Conservation (phyloP, 2,797 vertebrate species). For the Megalops cyprinoides region DNA sequence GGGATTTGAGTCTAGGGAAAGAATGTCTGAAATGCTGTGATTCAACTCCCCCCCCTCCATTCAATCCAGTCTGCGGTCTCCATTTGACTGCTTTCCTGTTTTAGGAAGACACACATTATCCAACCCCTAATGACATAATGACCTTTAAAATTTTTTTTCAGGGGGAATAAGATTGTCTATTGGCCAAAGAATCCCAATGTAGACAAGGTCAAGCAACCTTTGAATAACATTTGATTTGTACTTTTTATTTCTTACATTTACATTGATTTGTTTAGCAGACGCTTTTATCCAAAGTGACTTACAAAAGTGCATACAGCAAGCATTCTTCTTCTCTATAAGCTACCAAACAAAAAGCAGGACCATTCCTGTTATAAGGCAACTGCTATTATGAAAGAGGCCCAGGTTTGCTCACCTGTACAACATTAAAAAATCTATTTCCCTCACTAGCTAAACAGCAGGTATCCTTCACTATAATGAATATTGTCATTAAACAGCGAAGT, state of each 20-base stretch:
- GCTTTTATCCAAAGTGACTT: no score
- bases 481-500: no score
- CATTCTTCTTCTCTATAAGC: no score
- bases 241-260: neutral
- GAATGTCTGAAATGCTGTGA: conserved; percentile 18
- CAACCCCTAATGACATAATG: conserved; percentile 20
- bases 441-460: neutral
- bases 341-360: no score
- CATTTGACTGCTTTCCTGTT: conserved; percentile 40
- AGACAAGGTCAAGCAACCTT: neutral
- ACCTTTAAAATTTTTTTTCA: neutral
- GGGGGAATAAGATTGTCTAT: neutral
- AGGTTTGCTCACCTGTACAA: neutral
- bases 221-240: neutral
- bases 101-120: conserved; percentile 37
- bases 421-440: neutral
- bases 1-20: conserved; percentile 24
- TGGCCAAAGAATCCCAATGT: neutral
- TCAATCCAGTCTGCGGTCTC: neutral
- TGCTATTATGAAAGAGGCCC: neutral
- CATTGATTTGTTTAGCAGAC: no score
- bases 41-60: conserved; percentile 8
- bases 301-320: no score
- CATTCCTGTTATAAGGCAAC: neutral
- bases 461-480: no score